Evolutionary conservation across 2,797 vertebrate species (phyloP), one percentile per base, ranked within the genome.

Genomic region (Arctocebus calabarensis): DNA sequence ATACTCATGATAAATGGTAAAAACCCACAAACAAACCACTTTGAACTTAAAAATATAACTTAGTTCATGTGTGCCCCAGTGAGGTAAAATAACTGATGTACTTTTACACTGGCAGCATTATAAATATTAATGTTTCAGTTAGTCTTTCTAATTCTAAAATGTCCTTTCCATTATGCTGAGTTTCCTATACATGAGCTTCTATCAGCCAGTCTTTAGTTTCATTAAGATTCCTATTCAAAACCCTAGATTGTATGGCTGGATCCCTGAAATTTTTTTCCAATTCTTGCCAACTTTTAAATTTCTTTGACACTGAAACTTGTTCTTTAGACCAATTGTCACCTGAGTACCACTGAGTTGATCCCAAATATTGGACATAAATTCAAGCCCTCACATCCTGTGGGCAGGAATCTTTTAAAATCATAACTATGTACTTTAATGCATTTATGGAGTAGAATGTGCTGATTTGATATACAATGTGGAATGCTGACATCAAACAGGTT

Each of bases 71-170:
- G 64, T 64, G 32, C 3, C 25, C 25, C 34, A 83, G 19, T 57
- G 34, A 70, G 52, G 22, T 52, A 19, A 74, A 62, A 32, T 37
- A 75, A 62, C 11, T 12, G 59, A 29, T 4, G 52, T 55, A 84
- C 17, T 55, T 68, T 79, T 43, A 91, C 12, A 37, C 70, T 22
- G 43, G 66, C 12, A 68, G n/a, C 4, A 85, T 81, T 81, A 61
- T 87, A 52, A 84, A 93, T n/a, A 29, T 61, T 79, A 43, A 83
- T 48, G 25, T 84, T 84, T 79, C 27, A 83, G 90, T 14, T 48
- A 78, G 27, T 34, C 7, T 2, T 43, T 85, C 16, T 17, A 62
- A 78, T 87, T 88, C 25, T 20, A 66, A 79, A 93, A 73, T 71
- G 32, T 23, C 7, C 22, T 78, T 92, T 86, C 32, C 25, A 29